Conservation (phyloP, 2,888 invertebrate species). For the Terebella lapidaria region DNA sequence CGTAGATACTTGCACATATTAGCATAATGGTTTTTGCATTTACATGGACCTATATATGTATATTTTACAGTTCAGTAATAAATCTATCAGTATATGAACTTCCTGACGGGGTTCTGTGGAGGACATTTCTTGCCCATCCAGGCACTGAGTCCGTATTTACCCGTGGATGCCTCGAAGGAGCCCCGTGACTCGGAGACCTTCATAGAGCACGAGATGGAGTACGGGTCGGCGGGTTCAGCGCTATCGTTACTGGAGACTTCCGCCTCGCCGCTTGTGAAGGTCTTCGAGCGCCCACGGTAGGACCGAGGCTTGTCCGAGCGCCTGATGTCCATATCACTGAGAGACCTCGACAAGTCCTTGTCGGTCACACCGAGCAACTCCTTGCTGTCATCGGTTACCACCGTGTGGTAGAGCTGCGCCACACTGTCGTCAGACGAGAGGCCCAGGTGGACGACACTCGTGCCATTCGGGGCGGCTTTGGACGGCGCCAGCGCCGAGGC, state of each 20-base stretch:
- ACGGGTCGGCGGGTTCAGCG: background rate
- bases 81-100: no score
- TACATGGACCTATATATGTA: no score
- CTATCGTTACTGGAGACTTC: background rate
- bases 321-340: background rate
- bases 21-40: no score
- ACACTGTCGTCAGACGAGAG: background rate
- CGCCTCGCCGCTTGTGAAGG: background rate
- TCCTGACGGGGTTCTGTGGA: no score
- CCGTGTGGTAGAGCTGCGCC: background rate
- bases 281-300: background rate
- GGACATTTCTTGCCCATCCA: constrained; percentile 1
- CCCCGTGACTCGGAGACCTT: background rate
- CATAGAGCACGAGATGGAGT: constrained; percentile 3
- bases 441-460: background rate
- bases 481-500: background rate
- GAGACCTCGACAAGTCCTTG: background rate
- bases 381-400: background rate
- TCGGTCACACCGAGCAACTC: background rate
- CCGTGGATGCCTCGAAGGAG: background rate
- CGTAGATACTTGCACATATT: no score
- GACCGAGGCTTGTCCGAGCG: background rate
- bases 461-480: background rate
- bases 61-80: no score
- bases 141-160: background rate